Percentiles rank a stretch among this genome's conserved stretches.
Evolutionary conservation across 1,140 invertebrate species (phyloP).

Genomic region (Thereuonema tuberculata): DNA sequence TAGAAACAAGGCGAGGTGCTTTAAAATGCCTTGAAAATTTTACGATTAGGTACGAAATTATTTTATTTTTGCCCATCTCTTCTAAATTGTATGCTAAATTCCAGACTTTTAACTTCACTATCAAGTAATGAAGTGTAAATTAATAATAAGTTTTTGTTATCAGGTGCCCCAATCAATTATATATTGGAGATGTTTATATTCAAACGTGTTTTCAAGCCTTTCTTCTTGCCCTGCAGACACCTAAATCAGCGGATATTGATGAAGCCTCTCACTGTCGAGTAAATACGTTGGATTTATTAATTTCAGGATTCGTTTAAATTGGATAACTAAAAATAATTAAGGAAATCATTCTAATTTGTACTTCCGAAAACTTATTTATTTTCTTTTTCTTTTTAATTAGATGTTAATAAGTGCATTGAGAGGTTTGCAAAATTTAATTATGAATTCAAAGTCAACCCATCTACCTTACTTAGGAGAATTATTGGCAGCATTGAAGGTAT

Average conservation of each 20-base stretch:
- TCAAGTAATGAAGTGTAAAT: no score
- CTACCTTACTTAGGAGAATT: conserved; percentile 23
- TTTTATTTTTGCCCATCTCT: neutral
- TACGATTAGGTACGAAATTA: conserved; percentile 20
- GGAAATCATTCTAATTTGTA: neutral
- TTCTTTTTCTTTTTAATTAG: conserved; percentile 14
- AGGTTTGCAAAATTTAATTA: conserved; percentile 27
- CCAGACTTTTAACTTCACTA: no score
- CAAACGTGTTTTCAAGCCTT: neutral
- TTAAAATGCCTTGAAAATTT: conserved; percentile 28
- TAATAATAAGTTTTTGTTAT: neutral
- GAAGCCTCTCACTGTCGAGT: neutral
- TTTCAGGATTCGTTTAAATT: neutral
- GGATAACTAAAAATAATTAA: neutral
- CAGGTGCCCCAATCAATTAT: neutral
- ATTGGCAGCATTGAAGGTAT: conserved; percentile 29
- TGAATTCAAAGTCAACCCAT: conserved; percentile 23
- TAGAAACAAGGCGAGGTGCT: conserved; percentile 19
- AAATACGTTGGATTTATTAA: neutral
- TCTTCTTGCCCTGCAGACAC: neutral
- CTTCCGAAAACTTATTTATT: neutral
- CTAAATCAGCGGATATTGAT: neutral
- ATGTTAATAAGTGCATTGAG: conserved; percentile 23
- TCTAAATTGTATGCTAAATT: neutral
- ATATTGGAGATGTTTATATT: neutral